phyloP scores from a whole-genome alignment of 2,113 vertebrate genomes.

The Mystacornis crossleyi region DNA sequence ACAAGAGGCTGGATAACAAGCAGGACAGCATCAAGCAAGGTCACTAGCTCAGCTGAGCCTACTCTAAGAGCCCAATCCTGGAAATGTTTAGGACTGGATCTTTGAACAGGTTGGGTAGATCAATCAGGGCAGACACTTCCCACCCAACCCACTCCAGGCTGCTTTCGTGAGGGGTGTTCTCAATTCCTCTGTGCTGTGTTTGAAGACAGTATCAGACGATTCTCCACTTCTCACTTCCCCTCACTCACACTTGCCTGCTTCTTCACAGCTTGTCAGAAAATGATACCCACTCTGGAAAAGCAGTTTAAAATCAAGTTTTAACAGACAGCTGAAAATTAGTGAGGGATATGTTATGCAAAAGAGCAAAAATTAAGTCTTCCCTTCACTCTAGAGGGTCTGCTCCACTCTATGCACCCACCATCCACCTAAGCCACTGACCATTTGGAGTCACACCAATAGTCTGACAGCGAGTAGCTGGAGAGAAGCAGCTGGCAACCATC shows the following conservation, averaged over 20 bases:
- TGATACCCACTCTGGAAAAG: background rate
- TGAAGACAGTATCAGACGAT: background rate
- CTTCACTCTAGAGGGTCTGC: background rate
- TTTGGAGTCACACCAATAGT: background rate
- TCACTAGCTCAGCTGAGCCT: background rate
- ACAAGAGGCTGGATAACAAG: background rate
- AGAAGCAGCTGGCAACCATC: background rate
- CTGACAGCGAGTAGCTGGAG: background rate
- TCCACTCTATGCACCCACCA: background rate
- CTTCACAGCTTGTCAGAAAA: conserved; percentile 36
- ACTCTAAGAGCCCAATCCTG: background rate
- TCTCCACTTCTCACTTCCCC: background rate
- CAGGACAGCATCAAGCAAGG: background rate
- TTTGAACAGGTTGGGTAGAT: background rate
- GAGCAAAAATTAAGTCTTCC: conserved; percentile 2
- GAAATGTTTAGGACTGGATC: background rate
- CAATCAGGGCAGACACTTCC: background rate
- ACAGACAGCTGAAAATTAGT: background rate
- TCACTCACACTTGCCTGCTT: background rate
- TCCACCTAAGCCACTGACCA: background rate
- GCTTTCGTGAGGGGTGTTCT: background rate
- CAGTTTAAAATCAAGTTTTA: background rate
- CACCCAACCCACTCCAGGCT: background rate
- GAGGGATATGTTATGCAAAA: background rate
- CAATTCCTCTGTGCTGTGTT: background rate